These are phyloP conservation scores for Theocolax elegans DNA, from an alignment of 1,140 invertebrate species.

Conservation along the genomic window DNA sequence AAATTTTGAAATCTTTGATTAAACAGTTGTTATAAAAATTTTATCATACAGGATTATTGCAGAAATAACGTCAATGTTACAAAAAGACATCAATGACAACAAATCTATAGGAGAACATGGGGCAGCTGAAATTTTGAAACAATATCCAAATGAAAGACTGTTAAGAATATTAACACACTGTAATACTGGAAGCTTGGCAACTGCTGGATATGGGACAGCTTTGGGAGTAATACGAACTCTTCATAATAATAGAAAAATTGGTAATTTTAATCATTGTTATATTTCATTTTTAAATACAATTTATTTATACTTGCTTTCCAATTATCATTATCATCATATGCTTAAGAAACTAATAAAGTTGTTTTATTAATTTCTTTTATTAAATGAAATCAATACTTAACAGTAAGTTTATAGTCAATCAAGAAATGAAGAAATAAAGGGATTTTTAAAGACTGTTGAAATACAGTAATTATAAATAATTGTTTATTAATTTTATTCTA, in stretches of 20 bases:
- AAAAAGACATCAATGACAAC: slow-evolving; percentile 88
- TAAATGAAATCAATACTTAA: too few relatives aligned
- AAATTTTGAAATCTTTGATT: neutral
- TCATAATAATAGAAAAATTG: slow-evolving; percentile 76
- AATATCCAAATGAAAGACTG: slow-evolving; percentile 66
- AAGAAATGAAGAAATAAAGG: too few relatives aligned
- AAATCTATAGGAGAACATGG: slow-evolving; percentile 86
- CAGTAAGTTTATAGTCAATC: too few relatives aligned
- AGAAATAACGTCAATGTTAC: slow-evolving; percentile 83
- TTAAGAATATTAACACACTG: slow-evolving; percentile 93
- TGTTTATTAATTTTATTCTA: slow-evolving; percentile 51
- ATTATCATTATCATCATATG: too few relatives aligned
- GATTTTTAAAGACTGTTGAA: too few relatives aligned
- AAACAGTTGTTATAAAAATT: slow-evolving; percentile 24
- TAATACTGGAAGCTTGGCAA: slow-evolving; percentile 97
- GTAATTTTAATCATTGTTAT: too few relatives aligned
- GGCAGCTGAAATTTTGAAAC: slow-evolving; percentile 78
- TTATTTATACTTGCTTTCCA: neutral
- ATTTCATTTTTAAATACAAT: too few relatives aligned
- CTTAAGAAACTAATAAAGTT: neutral
- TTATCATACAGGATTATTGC: slow-evolving; percentile 73
- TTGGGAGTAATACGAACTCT: slow-evolving; percentile 92
- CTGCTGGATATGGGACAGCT: slow-evolving; percentile 96
- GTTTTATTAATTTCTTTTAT: too few relatives aligned
- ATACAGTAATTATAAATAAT: too few relatives aligned